Evolutionary conservation across 2,113 vertebrate genomes (phyloP).

Genomic region (Rhinolophus sinicus): DNA sequence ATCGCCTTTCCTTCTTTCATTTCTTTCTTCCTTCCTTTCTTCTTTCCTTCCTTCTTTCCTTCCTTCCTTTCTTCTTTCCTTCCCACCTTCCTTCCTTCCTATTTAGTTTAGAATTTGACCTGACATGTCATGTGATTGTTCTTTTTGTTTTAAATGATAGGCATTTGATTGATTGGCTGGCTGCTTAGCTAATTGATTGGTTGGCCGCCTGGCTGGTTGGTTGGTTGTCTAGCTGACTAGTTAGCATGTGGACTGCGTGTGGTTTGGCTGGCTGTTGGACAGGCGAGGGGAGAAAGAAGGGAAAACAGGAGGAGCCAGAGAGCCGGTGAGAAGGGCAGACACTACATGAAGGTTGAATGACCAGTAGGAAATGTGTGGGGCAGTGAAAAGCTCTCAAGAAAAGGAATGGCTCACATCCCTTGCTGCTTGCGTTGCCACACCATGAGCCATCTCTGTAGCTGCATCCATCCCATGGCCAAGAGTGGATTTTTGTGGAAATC

Average conservation of each 20-base stretch:
- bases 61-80: not conserved
- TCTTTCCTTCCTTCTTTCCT: not conserved
- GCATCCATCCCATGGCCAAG: too few species aligned
- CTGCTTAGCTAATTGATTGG: not conserved
- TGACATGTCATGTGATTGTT: not conserved
- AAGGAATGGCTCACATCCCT: not conserved
- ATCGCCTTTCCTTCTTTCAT: not conserved
- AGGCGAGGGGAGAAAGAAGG: not conserved
- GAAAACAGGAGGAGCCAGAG: not conserved
- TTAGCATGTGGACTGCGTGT: too few species aligned
- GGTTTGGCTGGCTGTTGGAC: not conserved
- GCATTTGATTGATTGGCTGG: not conserved
- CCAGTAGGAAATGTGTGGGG: not conserved
- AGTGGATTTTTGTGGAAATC: not conserved
- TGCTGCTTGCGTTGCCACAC: not conserved
- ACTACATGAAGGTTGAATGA: too few species aligned
- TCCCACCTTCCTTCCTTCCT: not conserved
- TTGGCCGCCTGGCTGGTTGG: not conserved
- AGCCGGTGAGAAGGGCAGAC: not conserved
- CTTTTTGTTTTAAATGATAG: not conserved
- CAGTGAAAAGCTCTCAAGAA: not conserved
- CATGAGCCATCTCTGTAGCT: not conserved
- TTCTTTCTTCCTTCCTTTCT: too few species aligned
- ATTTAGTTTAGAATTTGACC: not conserved
- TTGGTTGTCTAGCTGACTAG: rapidly evolving